A percentile compares a stretch with the other conserved stretches of the same genome.
phyloP scores from a whole-genome alignment of 2,797 vertebrate species.

The Xenentodon cancila region DNA sequence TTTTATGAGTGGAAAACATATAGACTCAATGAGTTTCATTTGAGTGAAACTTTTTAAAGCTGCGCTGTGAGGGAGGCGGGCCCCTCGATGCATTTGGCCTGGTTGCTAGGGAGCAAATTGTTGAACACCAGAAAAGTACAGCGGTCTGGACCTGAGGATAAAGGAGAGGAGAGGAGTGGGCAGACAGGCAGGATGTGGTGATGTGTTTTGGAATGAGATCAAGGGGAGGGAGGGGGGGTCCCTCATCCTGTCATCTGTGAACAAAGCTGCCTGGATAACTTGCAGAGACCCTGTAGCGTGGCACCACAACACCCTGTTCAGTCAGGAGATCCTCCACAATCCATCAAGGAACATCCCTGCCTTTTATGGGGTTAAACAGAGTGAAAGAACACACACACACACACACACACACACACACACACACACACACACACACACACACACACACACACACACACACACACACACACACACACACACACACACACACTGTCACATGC shows the following conservation, averaged over 20 bases:
- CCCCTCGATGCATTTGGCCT: constrained; percentile 34
- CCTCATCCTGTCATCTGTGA: constrained; percentile 54
- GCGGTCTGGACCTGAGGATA: constrained; percentile 40
- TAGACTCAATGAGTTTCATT: constrained; percentile 31
- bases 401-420: too few relatives aligned
- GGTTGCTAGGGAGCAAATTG: constrained; percentile 67
- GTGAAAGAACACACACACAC: constrained; percentile 11
- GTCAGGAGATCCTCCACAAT: constrained; percentile 49
- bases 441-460: too few relatives aligned
- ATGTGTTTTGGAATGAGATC: constrained; percentile 45
- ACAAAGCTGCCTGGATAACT: constrained; percentile 63
- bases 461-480: too few relatives aligned
- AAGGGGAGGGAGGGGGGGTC: constrained; percentile 31
- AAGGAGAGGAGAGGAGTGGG: constrained; percentile 19
- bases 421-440: too few relatives aligned
- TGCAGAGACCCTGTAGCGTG: constrained; percentile 51
- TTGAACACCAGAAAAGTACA: constrained; percentile 57
- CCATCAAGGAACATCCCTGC: constrained; percentile 62
- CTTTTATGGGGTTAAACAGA: constrained; percentile 66
- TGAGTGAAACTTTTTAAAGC: constrained; percentile 31
- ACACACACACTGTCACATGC: too few relatives aligned
- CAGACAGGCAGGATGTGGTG: constrained; percentile 51
- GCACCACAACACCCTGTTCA: constrained; percentile 50
- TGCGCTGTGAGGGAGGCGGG: constrained; percentile 15
- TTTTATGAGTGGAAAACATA: constrained; percentile 35